Percentiles rank a stretch among this genome's conserved stretches.
phyloP scores from a whole-genome alignment of 2,113 vertebrate species.

The Elgaria multicarinata region DNA sequence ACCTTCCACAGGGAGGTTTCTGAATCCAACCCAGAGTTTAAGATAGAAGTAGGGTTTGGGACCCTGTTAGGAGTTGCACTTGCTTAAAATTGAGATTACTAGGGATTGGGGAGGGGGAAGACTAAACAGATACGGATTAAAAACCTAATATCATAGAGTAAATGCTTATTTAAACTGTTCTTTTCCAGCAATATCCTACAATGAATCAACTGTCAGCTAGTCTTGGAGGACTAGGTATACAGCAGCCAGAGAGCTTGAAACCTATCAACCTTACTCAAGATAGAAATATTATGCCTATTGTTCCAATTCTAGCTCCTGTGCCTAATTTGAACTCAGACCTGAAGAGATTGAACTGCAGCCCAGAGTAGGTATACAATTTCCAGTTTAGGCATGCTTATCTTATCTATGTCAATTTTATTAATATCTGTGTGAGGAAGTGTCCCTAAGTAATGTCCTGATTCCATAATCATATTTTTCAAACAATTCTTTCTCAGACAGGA shows the following conservation, averaged over 20 bases:
- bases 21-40: neutral
- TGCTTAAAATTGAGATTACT: neutral
- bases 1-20: neutral
- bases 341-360: constrained; percentile 93
- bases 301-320: constrained; percentile 84
- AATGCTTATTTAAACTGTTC: neutral
- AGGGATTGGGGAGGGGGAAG: neutral
- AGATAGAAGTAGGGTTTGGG: neutral
- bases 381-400: neutral
- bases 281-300: constrained; percentile 86
- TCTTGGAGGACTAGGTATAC: constrained; percentile 89
- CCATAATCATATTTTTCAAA: neutral
- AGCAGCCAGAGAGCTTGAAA: constrained; percentile 88
- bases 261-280: constrained; percentile 94
- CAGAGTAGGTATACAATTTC: constrained; percentile 86
- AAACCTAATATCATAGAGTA: neutral
- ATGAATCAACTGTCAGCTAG: constrained; percentile 89
- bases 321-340: constrained; percentile 93
- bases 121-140: neutral
- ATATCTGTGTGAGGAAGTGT: neutral
- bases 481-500: neutral
- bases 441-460: neutral
- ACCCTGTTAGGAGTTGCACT: neutral
- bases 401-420: neutral
- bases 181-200: constrained; percentile 84